phyloP scores from a whole-genome alignment of 2,797 vertebrate genomes.

The Sebastes steindachneri region DNA sequence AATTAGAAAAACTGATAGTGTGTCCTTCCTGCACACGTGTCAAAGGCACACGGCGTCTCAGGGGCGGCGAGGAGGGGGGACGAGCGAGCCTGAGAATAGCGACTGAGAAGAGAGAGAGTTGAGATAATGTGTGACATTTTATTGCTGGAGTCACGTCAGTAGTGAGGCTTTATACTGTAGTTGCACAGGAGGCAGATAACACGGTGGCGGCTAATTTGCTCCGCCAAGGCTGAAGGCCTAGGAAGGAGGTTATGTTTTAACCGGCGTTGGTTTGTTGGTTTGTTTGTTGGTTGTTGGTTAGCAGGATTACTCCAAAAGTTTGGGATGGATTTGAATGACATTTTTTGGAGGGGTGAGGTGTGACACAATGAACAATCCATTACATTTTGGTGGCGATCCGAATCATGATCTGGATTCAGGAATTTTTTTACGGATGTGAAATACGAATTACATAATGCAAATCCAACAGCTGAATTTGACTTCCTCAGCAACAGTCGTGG shows the following conservation, averaged over 20 bases:
- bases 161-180: neutral
- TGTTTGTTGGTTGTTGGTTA: no score
- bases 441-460: neutral
- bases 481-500: neutral
- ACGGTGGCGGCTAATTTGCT: neutral
- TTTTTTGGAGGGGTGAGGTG: no score
- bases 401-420: no score
- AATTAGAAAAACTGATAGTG: slow-evolving; percentile 83
- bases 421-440: no score
- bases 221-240: no score
- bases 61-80: neutral
- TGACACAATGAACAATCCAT: no score
- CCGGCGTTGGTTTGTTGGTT: no score
- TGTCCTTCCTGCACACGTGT: slow-evolving; percentile 58
- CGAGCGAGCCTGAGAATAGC: neutral
- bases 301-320: no score
- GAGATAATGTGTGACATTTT: slow-evolving; percentile 16
- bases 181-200: neutral
- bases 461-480: neutral
- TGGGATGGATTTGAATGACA: no score
- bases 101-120: slow-evolving; percentile 25
- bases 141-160: neutral
- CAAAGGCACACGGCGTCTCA: slow-evolving; percentile 41
- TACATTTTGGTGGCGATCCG: no score
- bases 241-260: no score